phyloP scores from a whole-genome alignment of 2,888 invertebrate species.

The Cheilosia soror region DNA sequence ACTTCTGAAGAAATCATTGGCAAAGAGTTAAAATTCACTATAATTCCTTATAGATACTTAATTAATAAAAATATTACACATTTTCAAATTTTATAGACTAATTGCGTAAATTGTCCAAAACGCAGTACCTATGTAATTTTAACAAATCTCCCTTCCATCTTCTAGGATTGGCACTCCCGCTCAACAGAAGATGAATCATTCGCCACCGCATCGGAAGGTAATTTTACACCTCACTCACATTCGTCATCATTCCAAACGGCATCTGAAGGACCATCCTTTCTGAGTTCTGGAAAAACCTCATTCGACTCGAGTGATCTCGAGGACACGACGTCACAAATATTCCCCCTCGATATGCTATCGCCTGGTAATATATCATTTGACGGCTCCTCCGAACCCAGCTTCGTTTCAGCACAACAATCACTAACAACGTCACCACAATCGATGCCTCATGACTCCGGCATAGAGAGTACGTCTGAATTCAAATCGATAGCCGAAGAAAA shows the following conservation, averaged over 20 bases:
- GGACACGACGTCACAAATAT: conserved; percentile 80
- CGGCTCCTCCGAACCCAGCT: conserved; percentile 82
- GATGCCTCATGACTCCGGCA: conserved; percentile 66
- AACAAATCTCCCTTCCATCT: neutral
- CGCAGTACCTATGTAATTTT: neutral
- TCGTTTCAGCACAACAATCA: conserved; percentile 79
- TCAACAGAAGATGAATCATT: conserved; percentile 87
- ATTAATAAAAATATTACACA: too few species aligned
- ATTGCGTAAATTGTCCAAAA: too few species aligned
- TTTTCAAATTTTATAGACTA: too few species aligned
- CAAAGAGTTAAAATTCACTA: too few species aligned
- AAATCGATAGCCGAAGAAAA: conserved; percentile 49
- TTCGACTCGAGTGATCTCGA: conserved; percentile 82
- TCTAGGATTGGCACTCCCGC: conserved; percentile 83
- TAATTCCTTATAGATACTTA: too few species aligned
- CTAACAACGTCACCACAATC: conserved; percentile 71
- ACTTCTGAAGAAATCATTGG: too few species aligned
- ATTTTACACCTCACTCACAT: conserved; percentile 86
- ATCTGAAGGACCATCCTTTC: conserved; percentile 87
- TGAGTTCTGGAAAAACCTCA: conserved; percentile 84
- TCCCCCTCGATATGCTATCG: conserved; percentile 77
- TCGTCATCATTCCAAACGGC: conserved; percentile 89
- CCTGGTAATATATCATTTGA: conserved; percentile 83
- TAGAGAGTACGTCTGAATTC: conserved; percentile 67
- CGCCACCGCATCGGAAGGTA: conserved; percentile 88